Evolutionary conservation across 1,140 invertebrate genomes (phyloP), one percentile per base, ranked within the genome.

Genomic region (Akabosia matsudoensis): DNA sequence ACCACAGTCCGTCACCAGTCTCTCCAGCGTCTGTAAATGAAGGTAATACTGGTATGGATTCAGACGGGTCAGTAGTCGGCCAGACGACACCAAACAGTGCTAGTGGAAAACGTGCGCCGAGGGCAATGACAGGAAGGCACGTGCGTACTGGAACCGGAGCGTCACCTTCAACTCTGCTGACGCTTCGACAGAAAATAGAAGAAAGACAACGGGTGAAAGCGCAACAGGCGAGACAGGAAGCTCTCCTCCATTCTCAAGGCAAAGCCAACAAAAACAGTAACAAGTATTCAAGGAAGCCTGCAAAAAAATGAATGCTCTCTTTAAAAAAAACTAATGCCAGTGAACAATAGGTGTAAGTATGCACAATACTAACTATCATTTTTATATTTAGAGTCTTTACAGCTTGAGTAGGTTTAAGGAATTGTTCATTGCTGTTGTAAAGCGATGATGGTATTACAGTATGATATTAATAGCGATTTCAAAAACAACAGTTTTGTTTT

Each of bases 21-120:
- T 86, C 85, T 51, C 86, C 86, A 71, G 86, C 86, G 76, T 87
- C 86, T 0, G 84, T 84, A 72, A 88, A 85, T 24, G 88, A 83
- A 74, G 87, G 86, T 82, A 86, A 83, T 74, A 88, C 87, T 14
- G 87, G 87, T 45, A 86, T 83, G 86, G 83, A 82, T 85, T 87
- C 78, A 86, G 86, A 16, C 85, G 67, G 56, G 61, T 78, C 76
- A 34, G 34, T 61, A 26, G 76, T 78, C 26, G 79, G 67, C 26
- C 33, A 75, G 64, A 75, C 76, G 24, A 72, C 75, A n/a, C 70
- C 81, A 4, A 70, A 73, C n/a, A 76, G 78, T 54, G 78, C 64
- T 24, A 64, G 33, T 3, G 82, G 83, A 33, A 84, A 88, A 77
- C 81, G 85, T 37, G 84, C 84, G 0, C 83, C 83, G n/a, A 70